Conservation (phyloP, 2,797 vertebrate species). For the Artibeus lituratus region DNA sequence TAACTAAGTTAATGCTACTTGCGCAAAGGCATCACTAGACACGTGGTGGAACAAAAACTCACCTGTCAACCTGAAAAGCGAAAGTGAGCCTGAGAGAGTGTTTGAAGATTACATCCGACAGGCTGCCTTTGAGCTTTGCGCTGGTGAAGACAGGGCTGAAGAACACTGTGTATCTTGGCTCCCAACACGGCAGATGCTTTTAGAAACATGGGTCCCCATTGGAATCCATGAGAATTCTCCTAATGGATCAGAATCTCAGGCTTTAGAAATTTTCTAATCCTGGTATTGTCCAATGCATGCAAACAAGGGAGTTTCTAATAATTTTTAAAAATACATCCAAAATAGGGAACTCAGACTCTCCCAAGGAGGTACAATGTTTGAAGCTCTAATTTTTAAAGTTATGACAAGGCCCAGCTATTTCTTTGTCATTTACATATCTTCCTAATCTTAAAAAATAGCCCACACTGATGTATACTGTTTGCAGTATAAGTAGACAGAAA, state of each 20-base stretch:
- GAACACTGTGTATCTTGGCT: background rate
- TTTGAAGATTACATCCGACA: background rate
- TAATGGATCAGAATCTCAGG: background rate
- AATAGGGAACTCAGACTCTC: background rate
- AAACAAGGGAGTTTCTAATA: background rate
- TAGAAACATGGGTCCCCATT: background rate
- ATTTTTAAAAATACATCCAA: background rate
- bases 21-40: constrained; percentile 63
- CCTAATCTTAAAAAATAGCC: background rate
- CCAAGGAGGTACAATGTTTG: background rate
- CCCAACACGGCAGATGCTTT: background rate
- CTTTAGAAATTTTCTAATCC: background rate
- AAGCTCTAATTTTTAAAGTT: constrained; percentile 8
- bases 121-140: background rate
- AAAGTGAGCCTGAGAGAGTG: constrained; percentile 65
- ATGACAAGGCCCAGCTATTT: background rate
- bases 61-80: constrained; percentile 72
- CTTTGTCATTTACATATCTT: background rate
- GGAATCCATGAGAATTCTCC: background rate
- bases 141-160: rapidly evolving
- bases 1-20: constrained; percentile 79
- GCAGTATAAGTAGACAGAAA: background rate
- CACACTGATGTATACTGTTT: background rate
- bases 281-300: background rate
- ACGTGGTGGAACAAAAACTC: constrained; percentile 71